These are phyloP conservation scores for Sebastes nivosus DNA, from an alignment of 2,797 vertebrate species.

Conservation along the genomic window DNA sequence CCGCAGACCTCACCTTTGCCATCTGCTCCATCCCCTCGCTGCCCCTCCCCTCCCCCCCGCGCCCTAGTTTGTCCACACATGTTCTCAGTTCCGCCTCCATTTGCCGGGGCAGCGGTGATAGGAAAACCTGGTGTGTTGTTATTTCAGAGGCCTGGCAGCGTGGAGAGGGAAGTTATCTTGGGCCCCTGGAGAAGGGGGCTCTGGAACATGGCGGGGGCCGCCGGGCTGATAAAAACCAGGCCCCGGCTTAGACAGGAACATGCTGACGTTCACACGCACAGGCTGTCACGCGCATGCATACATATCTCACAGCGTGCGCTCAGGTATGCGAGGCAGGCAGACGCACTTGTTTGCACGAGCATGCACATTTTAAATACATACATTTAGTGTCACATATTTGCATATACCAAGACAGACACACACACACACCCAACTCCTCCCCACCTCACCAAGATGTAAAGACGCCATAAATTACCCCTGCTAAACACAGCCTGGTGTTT, in stretches of 20 bases:
- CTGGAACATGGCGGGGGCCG: conserved; percentile 56
- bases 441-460: conserved; percentile 28
- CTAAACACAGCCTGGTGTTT: conserved; percentile 60
- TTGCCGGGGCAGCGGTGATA: conserved; percentile 65
- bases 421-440: neutral
- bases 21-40: conserved; percentile 55
- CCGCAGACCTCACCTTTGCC: conserved; percentile 66
- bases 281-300: neutral
- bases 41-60: neutral
- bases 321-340: neutral
- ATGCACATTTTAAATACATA: neutral
- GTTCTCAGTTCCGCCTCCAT: conserved; percentile 73
- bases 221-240: conserved; percentile 71
- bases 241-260: conserved; percentile 55
- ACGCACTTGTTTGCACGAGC: neutral
- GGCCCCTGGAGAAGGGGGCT: conserved; percentile 63
- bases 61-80: conserved; percentile 70
- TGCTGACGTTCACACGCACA: conserved; percentile 48
- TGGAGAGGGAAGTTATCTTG: conserved; percentile 72
- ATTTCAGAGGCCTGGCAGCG: conserved; percentile 70
- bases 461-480: conserved; percentile 53
- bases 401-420: neutral
- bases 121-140: conserved; percentile 78
- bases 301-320: neutral
- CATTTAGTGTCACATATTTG: neutral